A percentile compares a stretch with the other conserved stretches of the same genome.
Evolutionary conservation across 2,888 invertebrate species (phyloP).

Genomic region (Gnatocerus cornutus): DNA sequence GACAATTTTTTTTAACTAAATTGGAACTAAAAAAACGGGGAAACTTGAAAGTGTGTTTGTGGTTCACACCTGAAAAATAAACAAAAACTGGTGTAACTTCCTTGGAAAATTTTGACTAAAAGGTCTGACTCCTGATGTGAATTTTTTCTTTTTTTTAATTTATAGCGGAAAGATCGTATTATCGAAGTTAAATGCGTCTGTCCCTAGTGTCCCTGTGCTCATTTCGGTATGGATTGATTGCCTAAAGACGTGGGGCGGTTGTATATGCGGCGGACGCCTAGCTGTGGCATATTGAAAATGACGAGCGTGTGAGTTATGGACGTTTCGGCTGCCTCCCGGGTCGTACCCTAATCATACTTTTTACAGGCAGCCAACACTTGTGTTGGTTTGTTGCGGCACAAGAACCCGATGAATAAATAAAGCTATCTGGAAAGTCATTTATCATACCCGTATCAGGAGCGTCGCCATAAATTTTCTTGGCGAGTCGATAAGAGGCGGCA

Average conservation of each 20-base stretch:
- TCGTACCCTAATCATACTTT: constrained; percentile 62
- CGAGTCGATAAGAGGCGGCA: constrained; percentile 67
- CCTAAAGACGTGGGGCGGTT: constrained; percentile 18
- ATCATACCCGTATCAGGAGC: constrained; percentile 75
- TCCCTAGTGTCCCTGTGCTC: no score
- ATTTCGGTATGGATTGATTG: not conserved
- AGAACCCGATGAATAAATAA: constrained; percentile 76
- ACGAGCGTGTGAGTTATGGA: constrained; percentile 48
- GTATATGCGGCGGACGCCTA: constrained; percentile 22
- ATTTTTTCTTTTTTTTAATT: no score
- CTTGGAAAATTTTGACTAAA: no score
- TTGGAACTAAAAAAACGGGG: not conserved
- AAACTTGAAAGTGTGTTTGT: not conserved
- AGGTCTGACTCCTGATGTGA: no score
- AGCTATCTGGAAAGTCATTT: constrained; percentile 76
- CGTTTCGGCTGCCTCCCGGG: constrained; percentile 55
- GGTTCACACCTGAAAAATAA: no score
- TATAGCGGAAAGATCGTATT: no score
- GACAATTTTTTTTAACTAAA: not conserved
- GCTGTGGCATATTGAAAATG: constrained; percentile 41
- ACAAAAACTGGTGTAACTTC: no score
- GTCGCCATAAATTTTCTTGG: constrained; percentile 72
- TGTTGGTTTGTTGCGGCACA: constrained; percentile 61
- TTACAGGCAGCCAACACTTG: constrained; percentile 58
- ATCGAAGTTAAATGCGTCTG: no score